Evolutionary conservation across 2,113 vertebrate genomes (phyloP).

Genomic region (Globicephala melas): DNA sequence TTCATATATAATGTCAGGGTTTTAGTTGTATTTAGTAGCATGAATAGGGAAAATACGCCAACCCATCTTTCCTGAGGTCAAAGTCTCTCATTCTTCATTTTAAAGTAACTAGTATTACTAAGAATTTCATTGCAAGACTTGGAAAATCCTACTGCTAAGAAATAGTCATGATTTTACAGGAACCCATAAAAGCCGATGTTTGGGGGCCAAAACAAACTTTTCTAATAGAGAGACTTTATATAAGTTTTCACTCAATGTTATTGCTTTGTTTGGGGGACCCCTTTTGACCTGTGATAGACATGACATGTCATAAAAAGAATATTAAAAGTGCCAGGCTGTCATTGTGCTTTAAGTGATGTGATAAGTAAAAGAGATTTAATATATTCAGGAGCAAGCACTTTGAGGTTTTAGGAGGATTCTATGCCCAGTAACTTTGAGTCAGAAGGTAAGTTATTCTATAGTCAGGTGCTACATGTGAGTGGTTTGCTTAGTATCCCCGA

Average conservation of each 20-base stretch:
- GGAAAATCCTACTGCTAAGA: slow-evolving; percentile 56
- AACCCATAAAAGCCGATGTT: slow-evolving; percentile 51
- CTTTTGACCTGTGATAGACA: slow-evolving; percentile 39
- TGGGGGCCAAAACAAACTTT: slow-evolving; percentile 63
- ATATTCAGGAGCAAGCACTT: slow-evolving; percentile 1
- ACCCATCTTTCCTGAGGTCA: neutral
- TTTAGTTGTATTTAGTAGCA: neutral
- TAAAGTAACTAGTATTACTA: slow-evolving; percentile 28
- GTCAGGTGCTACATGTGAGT: neutral
- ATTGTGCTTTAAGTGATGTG: slow-evolving; percentile 3
- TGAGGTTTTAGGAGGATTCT: neutral
- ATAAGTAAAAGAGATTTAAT: slow-evolving; percentile 38
- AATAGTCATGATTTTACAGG: slow-evolving; percentile 58
- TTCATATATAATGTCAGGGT: neutral
- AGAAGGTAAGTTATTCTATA: slow-evolving; percentile 29
- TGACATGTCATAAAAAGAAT: slow-evolving; percentile 48
- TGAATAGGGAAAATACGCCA: neutral
- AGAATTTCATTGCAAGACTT: slow-evolving; percentile 49
- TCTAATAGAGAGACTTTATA: slow-evolving; percentile 45
- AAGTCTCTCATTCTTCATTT: slow-evolving; percentile 39
- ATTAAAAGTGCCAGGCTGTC: slow-evolving; percentile 27
- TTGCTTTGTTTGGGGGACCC: slow-evolving; percentile 36
- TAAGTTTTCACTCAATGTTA: slow-evolving; percentile 50
- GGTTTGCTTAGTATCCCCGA: neutral
- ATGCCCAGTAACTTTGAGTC: neutral